phyloP scores from a whole-genome alignment of 2,113 vertebrate species.

The Brienomyrus brachyistius region DNA sequence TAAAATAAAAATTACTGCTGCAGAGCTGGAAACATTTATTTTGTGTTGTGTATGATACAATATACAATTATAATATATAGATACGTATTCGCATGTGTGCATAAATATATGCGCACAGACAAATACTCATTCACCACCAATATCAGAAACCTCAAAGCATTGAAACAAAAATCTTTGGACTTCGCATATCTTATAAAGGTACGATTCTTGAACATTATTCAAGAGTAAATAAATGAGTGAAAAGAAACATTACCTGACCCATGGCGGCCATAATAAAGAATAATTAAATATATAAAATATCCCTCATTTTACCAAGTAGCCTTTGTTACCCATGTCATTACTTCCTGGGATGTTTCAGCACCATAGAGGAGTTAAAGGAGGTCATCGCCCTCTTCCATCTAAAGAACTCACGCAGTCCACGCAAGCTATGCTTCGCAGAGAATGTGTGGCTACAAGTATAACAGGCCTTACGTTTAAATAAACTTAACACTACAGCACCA shows the following conservation, averaged over 20 bases:
- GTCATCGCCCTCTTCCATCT: background rate
- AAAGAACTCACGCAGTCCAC: background rate
- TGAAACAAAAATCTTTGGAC: constrained; percentile 68
- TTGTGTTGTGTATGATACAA: constrained; percentile 42
- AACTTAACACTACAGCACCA: background rate
- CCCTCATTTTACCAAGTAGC: constrained; percentile 3
- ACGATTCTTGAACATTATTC: constrained; percentile 41
- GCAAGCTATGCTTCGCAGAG: background rate
- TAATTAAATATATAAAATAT: constrained; percentile 30
- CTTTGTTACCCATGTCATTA: constrained; percentile 1
- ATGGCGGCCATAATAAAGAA: constrained; percentile 1
- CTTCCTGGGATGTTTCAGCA: constrained; percentile 18
- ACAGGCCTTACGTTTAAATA: background rate
- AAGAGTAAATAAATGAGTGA: constrained; percentile 17
- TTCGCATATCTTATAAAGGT: constrained; percentile 58
- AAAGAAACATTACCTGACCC: constrained; percentile 18
- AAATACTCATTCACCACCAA: constrained; percentile 51
- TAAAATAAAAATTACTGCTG: background rate
- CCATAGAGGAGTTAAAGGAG: constrained; percentile 1
- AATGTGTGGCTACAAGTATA: background rate
- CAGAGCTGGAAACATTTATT: constrained; percentile 30
- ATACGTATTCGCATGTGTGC: constrained; percentile 36
- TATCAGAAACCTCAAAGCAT: constrained; percentile 46
- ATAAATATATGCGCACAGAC: constrained; percentile 43
- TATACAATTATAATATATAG: constrained; percentile 49